Base-by-base conservation (phyloP, 2,113 vertebrate species). In the Chaetodon trifascialis region DNA sequence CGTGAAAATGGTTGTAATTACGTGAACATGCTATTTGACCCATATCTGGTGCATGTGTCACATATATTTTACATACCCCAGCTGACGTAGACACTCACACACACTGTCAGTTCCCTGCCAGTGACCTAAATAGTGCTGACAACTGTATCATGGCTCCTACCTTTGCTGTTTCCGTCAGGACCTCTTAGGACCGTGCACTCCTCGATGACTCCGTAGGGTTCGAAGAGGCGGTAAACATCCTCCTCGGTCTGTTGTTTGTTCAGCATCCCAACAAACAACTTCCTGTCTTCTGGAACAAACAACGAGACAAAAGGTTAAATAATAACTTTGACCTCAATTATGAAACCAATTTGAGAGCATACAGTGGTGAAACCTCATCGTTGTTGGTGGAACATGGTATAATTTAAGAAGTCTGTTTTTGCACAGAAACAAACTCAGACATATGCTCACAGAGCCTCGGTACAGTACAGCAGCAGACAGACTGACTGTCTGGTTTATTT, bases 161-260 rank as follows among this genome's bases (percentile, higher is more conserved):
- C 98, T 98, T 99, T 99, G 96, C 98, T 99, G 96, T 98, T 99
- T 75, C 98, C 98, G 10, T 99, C 98, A 0, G 98, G 98, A 73
- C 98, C 98, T 83, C 98, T 96, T 87, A 99, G 95, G 93, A 99
- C 98, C 0, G 98, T 99, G 94, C 98, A 99, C 91, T 99, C 98
- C 76, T 99, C 98, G 49, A 99, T 99, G 88, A 97, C 97, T 87
- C 98, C 98, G 23, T 99, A 99, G 6, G 98, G 97, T 95, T 99
- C 97, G 73, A 99, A 99, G 90, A 99, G 97, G 90, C 97, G 96
- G 91, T 98, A 97, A 76, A 99, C 98, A 2, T 99, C 98, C 84
- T 99, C 98, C 92, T 99, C 98, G 1, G 98, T 98, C 93, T 99
- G 98, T 93, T 99, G 98, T 94, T 99, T 99, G 94, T 98, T 99